phyloP scores from a whole-genome alignment of 2,888 invertebrate species.

The Agrochola lychnidis region DNA sequence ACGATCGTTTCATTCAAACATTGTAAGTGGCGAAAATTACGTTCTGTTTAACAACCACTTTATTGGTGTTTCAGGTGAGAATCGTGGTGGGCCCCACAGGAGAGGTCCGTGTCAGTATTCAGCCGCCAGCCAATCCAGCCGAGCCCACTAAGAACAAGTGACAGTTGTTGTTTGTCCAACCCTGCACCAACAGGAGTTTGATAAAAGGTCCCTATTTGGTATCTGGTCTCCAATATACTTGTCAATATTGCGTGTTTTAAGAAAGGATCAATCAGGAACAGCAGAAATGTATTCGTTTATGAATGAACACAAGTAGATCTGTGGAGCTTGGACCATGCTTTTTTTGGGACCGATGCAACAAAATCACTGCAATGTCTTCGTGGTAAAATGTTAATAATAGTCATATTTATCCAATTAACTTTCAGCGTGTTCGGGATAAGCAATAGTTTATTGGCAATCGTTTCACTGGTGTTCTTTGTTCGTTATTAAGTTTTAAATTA shows the following conservation, averaged over 20 bases:
- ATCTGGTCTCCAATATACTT: conserved; percentile 41
- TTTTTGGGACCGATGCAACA: conserved; percentile 49
- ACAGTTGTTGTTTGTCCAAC: conserved; percentile 41
- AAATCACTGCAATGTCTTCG: conserved; percentile 61
- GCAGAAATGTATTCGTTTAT: conserved; percentile 4
- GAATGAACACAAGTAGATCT: conserved; percentile 20
- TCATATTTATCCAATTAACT: conserved; percentile 20
- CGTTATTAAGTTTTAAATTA: conserved; percentile 7
- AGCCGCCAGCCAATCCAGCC: conserved; percentile 71
- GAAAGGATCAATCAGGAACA: conserved; percentile 8
- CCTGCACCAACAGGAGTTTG: conserved; percentile 30
- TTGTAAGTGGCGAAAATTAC: neutral
- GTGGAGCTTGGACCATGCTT: conserved; percentile 24
- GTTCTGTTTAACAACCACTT: neutral
- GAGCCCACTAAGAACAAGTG: conserved; percentile 64
- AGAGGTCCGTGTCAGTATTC: conserved; percentile 81
- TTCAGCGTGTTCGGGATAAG: conserved; percentile 8
- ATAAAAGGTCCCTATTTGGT: conserved; percentile 33
- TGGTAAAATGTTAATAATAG: conserved; percentile 38
- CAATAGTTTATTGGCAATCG: conserved; percentile 10
- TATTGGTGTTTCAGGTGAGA: conserved; percentile 79
- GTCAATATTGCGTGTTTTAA: conserved; percentile 27
- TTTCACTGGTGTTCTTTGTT: neutral
- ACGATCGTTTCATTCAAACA: neutral
- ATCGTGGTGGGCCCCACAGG: conserved; percentile 84